A percentile compares a stretch with the other conserved stretches of the same genome.
Conservation (phyloP, 2,888 invertebrate genomes). For the Gymnocheta viridis region DNA sequence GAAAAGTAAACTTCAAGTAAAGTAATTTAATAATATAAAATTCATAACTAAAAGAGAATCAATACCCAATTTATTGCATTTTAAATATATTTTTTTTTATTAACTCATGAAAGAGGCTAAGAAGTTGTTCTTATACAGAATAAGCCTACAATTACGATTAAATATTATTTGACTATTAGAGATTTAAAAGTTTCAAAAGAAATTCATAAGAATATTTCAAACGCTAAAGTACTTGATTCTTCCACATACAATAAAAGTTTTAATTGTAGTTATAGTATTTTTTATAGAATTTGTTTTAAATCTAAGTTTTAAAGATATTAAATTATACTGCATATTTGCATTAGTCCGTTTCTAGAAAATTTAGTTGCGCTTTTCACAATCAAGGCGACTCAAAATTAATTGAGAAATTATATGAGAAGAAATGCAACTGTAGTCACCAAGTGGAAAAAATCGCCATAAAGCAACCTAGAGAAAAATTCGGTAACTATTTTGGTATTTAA, state of each 20-base stretch:
- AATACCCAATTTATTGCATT: conserved; percentile 31
- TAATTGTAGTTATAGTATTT: neutral
- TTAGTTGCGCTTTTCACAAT: too few species aligned
- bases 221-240: neutral
- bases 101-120: conserved; percentile 31
- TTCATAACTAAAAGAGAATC: conserved; percentile 52
- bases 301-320: too few species aligned
- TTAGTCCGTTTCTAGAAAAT: too few species aligned
- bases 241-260: neutral
- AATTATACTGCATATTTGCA: too few species aligned
- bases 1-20: conserved; percentile 58
- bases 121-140: conserved; percentile 24
- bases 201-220: conserved; percentile 21
- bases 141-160: conserved; percentile 52
- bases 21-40: conserved; percentile 66
- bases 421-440: too few species aligned
- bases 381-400: too few species aligned
- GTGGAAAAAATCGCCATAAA: too few species aligned
- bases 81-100: neutral
- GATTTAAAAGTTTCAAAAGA: conserved; percentile 16
- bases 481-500: too few species aligned
- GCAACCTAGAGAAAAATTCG: too few species aligned
- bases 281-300: too few species aligned
- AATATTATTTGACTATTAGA: conserved; percentile 45
- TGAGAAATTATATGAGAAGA: too few species aligned